Percentiles rank a stretch among this genome's conserved stretches.
Evolutionary conservation across 2,888 invertebrate genomes (phyloP).

Genomic region (Lithophane socia): DNA sequence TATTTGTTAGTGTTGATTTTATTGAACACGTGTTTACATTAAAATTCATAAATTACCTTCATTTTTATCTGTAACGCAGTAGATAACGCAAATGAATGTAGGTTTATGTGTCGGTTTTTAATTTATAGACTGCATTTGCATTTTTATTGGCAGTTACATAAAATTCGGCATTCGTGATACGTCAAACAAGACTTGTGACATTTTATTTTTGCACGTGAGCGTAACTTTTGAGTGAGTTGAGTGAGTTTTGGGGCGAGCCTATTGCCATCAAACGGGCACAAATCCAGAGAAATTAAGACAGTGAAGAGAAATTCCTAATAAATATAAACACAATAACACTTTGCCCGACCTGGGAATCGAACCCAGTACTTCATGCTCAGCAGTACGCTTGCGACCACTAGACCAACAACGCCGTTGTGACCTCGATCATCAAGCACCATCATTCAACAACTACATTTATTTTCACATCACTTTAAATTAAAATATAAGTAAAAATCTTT

Average conservation of each 20-base stretch:
- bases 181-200: conserved; percentile 22
- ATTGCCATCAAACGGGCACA: too few species aligned
- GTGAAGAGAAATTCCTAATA: too few species aligned
- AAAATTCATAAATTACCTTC: conserved; percentile 38
- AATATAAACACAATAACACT: too few species aligned
- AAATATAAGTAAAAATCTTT: too few species aligned
- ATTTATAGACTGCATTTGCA: conserved; percentile 58
- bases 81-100: conserved; percentile 50
- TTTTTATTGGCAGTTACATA: conserved; percentile 63
- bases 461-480: conserved; percentile 18
- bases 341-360: too few species aligned
- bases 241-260: too few species aligned
- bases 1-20: conserved; percentile 47
- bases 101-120: conserved; percentile 58
- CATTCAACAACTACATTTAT: conserved; percentile 9
- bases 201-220: conserved; percentile 24
- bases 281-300: too few species aligned
- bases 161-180: conserved; percentile 28
- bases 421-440: not conserved
- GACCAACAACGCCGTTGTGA: too few species aligned
- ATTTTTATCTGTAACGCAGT: conserved; percentile 42
- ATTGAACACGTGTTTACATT: conserved; percentile 38
- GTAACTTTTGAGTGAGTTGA: not conserved
- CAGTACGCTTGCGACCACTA: too few species aligned
- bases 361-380: too few species aligned